Base-by-base conservation (phyloP, 2,797 vertebrate species). In the Poecilia wingei region DNA sequence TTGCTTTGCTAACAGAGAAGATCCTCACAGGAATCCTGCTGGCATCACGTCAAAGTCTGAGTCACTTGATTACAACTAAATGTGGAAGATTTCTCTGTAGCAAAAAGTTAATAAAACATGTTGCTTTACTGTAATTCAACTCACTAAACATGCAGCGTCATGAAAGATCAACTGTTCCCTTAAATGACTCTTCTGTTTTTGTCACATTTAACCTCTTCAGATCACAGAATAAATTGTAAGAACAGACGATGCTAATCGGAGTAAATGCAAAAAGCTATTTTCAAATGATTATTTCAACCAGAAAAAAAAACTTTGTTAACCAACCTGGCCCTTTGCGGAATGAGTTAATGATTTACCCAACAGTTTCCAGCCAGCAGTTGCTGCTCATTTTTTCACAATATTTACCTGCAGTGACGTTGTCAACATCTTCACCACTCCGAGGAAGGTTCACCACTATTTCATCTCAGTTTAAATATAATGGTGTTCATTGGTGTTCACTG, bases 1-100 rank as follows among this genome's bases (percentile, higher is more conserved):
- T 78, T 82, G 71, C 84, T 80, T 87, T 76, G 82, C 85, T 84
- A 92, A 92, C 76, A 79, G 61, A 82, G 83, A 81, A 76, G 83
- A 83, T 82, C 82, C 79, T 78, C 72, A 55, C 80, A 79, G 74
- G 47, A 72, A 74, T 78, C 76, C 83, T 75, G 70, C 66, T 82
- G 85, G 87, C 78, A 76, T 81, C 61, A 18, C 43, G 85, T 85
- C 78, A 70, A 33, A 66, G 76, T 77, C 70, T 46, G 68, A 82
- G 78, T 7, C 1, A 53, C 53, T 72, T 36, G 69, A 61, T 72
- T 84, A 84, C 79, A 87, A 86, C 49, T 78, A 86, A 88, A 80
- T 68, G 77, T 71, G 81, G 46, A 73, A 76, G 79, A 16, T 76
- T 88, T 87, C 61, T 87, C 77, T 78, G 77, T 66, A 74, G 59